A percentile compares a stretch with the other conserved stretches of the same genome.
Conservation (phyloP, 2,113 vertebrate genomes). For the Pao palembangensis region DNA sequence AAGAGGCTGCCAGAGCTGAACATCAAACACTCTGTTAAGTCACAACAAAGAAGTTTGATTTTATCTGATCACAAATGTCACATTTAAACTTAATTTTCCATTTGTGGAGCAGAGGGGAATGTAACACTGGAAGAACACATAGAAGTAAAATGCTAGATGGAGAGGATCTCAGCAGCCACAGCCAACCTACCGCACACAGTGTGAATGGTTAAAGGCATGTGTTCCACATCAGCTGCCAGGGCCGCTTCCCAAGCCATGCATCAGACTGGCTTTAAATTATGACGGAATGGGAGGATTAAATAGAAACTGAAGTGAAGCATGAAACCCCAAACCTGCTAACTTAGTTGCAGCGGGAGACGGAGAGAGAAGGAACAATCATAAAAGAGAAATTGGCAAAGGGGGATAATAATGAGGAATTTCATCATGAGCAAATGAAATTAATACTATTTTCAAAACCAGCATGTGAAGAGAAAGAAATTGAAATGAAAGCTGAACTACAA, state of each 20-base stretch:
- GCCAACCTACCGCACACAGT: slow-evolving; percentile 69
- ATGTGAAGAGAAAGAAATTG: slow-evolving; percentile 2
- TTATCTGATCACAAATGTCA: background rate
- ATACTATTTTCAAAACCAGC: background rate
- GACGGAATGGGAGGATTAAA: slow-evolving; percentile 38
- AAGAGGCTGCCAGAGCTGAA: background rate
- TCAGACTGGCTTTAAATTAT: slow-evolving; percentile 61
- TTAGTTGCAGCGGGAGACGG: slow-evolving; percentile 20
- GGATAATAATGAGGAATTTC: background rate
- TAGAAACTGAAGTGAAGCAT: slow-evolving; percentile 44
- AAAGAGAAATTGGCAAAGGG: slow-evolving; percentile 23
- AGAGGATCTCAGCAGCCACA: slow-evolving; percentile 49
- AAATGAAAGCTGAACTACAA: slow-evolving; percentile 1
- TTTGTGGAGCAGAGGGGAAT: slow-evolving; percentile 12
- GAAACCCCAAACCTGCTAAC: slow-evolving; percentile 54
- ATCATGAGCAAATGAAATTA: slow-evolving; percentile 26
- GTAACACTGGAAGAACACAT: slow-evolving; percentile 27
- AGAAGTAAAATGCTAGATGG: slow-evolving; percentile 42
- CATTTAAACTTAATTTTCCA: slow-evolving; percentile 33
- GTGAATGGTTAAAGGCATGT: slow-evolving; percentile 75
- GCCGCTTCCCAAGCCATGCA: slow-evolving; percentile 63
- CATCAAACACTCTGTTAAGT: too few species aligned
- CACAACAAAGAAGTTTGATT: background rate
- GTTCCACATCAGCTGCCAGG: slow-evolving; percentile 71
- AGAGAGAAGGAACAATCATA: slow-evolving; percentile 10